Evolutionary conservation across 1,140 invertebrate genomes (phyloP).

Genomic region (Drosophila ironensis): DNA sequence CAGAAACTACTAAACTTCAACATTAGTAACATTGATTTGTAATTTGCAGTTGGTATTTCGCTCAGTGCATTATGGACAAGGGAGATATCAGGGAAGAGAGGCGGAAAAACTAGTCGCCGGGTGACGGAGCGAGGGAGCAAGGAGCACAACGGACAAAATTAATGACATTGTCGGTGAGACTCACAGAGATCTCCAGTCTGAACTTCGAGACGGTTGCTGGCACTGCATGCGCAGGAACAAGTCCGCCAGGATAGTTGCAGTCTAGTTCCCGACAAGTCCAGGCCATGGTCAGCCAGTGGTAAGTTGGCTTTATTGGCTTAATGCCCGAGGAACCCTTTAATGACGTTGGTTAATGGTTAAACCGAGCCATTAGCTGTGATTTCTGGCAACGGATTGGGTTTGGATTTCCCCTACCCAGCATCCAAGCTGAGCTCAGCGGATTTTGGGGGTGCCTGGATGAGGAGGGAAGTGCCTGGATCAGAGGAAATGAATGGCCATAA

Average conservation of each 20-base stretch:
- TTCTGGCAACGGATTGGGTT: constrained; percentile 14
- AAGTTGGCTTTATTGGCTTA: constrained; percentile 34
- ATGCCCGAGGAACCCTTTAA: constrained; percentile 39
- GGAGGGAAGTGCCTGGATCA: not conserved
- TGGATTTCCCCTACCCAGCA: too few species aligned
- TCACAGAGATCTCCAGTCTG: constrained; percentile 38
- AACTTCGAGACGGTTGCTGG: too few species aligned
- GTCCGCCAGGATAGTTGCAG: constrained; percentile 2
- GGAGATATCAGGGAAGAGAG: not conserved
- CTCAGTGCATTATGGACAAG: constrained; percentile 15
- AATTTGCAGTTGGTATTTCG: too few species aligned
- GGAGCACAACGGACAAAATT: constrained; percentile 30
- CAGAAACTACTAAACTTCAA: too few species aligned
- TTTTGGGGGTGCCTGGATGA: too few species aligned
- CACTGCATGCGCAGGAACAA: not conserved
- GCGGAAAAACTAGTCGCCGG: constrained; percentile 36
- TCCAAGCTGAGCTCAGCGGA: not conserved
- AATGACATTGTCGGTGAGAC: constrained; percentile 49
- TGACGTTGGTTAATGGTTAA: constrained; percentile 45
- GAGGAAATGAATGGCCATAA: constrained; percentile 11
- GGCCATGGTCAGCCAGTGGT: constrained; percentile 31
- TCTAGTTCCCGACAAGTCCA: constrained; percentile 6
- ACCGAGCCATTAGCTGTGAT: constrained; percentile 25
- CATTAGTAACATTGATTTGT: too few species aligned
- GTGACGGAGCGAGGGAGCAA: constrained; percentile 22